phyloP scores from a whole-genome alignment of 2,797 vertebrate species.

The Tarsius wallacei region DNA sequence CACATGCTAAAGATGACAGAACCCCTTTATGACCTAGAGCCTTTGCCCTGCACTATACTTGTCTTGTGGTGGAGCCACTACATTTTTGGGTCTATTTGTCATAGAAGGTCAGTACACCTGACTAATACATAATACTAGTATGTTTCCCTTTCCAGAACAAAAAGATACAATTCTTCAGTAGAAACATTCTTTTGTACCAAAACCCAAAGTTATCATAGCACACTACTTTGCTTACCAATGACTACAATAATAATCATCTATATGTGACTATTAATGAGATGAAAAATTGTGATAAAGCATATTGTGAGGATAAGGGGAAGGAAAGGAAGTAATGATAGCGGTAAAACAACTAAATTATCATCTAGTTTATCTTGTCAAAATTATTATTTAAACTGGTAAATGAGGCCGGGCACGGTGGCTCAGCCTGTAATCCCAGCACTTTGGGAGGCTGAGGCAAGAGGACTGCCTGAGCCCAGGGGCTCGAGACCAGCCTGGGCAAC shows the following conservation, averaged over 20 bases:
- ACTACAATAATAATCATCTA: conserved; percentile 10
- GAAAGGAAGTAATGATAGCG: not conserved
- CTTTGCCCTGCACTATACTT: not conserved
- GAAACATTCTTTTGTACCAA: not conserved
- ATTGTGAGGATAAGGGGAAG: not conserved
- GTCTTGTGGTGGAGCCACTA: not conserved
- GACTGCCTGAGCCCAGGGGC: too few relatives aligned
- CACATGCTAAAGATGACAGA: not conserved
- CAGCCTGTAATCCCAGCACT: too few relatives aligned
- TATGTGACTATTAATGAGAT: conserved; percentile 9
- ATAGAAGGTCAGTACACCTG: not conserved
- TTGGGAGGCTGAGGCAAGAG: too few relatives aligned
- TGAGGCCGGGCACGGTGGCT: too few relatives aligned
- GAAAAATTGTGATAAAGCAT: not conserved
- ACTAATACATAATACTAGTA: not conserved
- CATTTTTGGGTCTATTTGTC: not conserved
- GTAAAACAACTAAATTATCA: conserved; percentile 7
- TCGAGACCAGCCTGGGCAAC: too few relatives aligned
- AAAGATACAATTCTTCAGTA: conserved; percentile 32
- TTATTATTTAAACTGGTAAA: not conserved
- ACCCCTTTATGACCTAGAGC: not conserved
- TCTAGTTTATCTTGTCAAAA: not conserved
- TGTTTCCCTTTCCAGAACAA: conserved; percentile 11
- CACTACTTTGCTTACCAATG: not conserved
- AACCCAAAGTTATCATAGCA: not conserved